These are phyloP conservation scores for Darevskia mixta DNA, from an alignment of 2,797 vertebrate species.

Conservation along the genomic window DNA sequence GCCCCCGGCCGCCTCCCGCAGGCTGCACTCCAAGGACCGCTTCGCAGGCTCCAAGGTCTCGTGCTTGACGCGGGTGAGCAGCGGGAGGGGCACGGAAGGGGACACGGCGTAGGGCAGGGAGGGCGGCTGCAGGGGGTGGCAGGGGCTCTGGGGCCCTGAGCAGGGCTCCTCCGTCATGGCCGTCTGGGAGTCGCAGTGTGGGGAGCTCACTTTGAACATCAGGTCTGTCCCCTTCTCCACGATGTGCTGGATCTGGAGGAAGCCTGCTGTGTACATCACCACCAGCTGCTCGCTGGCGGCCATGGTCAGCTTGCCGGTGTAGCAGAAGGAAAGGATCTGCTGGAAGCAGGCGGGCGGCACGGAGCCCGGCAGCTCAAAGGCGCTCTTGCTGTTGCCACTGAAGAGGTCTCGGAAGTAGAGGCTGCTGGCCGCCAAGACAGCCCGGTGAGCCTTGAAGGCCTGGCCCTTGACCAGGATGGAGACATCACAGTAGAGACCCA, in stretches of 20 bases:
- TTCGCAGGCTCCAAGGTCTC: constrained; percentile 84
- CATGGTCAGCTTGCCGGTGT: constrained; percentile 98
- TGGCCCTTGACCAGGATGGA: constrained; percentile 98
- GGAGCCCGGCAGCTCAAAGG: constrained; percentile 96
- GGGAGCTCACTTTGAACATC: constrained; percentile 98
- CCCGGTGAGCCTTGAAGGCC: constrained; percentile 97
- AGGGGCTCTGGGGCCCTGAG: constrained; percentile 95
- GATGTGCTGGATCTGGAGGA: constrained; percentile 99
- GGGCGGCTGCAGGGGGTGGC: constrained; percentile 82
- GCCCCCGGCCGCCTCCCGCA: constrained; percentile 62
- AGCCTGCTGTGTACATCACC: constrained; percentile 99
- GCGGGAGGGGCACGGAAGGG: constrained; percentile 86
- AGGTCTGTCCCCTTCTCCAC: constrained; percentile 97
- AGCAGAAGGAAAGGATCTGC: constrained; percentile 98
- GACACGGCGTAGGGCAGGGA: constrained; percentile 85
- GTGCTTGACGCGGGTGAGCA: constrained; percentile 89
- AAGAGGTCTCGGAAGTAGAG: constrained; percentile 98
- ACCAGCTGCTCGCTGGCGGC: constrained; percentile 98
- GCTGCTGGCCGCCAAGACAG: constrained; percentile 97
- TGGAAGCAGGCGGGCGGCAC: constrained; percentile 97
- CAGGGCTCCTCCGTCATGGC: constrained; percentile 90
- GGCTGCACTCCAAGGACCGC: constrained; percentile 63
- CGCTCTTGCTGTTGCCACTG: constrained; percentile 94
- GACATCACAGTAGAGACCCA: constrained; percentile 98
- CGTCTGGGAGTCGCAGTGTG: constrained; percentile 99